Base-by-base conservation (phyloP, 2,888 invertebrate genomes). In the Stratiomys singularior region DNA sequence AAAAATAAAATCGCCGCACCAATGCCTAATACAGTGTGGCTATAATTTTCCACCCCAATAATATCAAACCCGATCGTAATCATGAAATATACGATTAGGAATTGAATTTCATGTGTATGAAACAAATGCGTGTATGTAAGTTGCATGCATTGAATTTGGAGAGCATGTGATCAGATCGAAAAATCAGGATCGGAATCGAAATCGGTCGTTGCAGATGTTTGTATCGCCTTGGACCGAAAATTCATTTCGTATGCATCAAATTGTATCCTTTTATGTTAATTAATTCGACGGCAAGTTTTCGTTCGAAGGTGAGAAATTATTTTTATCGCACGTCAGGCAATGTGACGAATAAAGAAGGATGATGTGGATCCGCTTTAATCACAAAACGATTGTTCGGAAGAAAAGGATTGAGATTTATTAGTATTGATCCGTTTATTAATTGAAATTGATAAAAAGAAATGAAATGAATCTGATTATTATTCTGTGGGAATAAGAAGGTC, bases 401-500 rank as follows among this genome's bases (percentile, higher is more conserved):
- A 74, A 74, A 74, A 58, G 74, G 74, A 74, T 58, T 37, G 74
- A 74, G 74, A 74, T 74, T 74, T 74, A 74, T 74, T 74, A 74
- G 58, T 74, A 74, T 74, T 74, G 74, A 74, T 74, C 74, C 44
- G 74, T 74, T 74, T 74, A 74, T 74, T 74, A 74, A 74, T 74
- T 74, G 74, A 58, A 74, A 58, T 37, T 30, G 74, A 21, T 37
- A 37, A 60, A 37, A 60, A 52, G 56, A 15, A 13, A 46, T 18
- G 46, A 30, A 74, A 74, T 60, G 60, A 23, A 37, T 37, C 58
- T 58, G 74, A 74, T 74, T 74, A 58, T 7, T 58, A 74, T 74
- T 58, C 74, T 58, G 74, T 74, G 74, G 74, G 74, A 74, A 74
- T 58, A 4, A 13, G 74, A 74, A 60, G 58, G 74, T 74, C 74